Conservation (phyloP, 2,113 vertebrate species). For the Pelmatolapia mariae region DNA sequence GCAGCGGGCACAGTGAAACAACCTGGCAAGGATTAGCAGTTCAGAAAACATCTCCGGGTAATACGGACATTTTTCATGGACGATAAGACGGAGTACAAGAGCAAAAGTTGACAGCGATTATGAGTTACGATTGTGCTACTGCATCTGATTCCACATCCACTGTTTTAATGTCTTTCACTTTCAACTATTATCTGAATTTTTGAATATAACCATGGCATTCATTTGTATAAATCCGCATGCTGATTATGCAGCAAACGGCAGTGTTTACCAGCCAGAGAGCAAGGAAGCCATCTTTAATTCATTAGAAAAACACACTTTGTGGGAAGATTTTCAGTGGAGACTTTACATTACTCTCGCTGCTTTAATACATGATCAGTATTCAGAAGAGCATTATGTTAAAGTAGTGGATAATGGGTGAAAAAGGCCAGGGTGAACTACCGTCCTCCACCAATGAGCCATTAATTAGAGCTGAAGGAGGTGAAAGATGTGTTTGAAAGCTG, state of each 20-base stretch:
- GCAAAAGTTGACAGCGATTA: slow-evolving; percentile 23
- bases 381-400: slow-evolving; percentile 53
- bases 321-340: slow-evolving; percentile 58
- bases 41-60: slow-evolving; percentile 3
- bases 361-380: slow-evolving; percentile 66
- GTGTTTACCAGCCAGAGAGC: slow-evolving; percentile 68
- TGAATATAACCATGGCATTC: slow-evolving; percentile 59
- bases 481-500: slow-evolving; percentile 60
- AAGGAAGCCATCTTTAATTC: slow-evolving; percentile 74
- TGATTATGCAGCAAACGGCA: slow-evolving; percentile 65
- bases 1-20: neutral
- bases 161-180: slow-evolving; percentile 36
- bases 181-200: slow-evolving; percentile 58
- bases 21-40: neutral
- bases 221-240: slow-evolving; percentile 71
- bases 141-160: slow-evolving; percentile 28
- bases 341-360: slow-evolving; percentile 42
- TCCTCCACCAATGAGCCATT: slow-evolving; percentile 62
- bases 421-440: slow-evolving; percentile 38
- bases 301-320: slow-evolving; percentile 73
- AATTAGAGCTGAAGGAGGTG: slow-evolving; percentile 71
- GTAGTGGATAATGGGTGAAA: slow-evolving; percentile 60
- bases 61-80: neutral
- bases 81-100: slow-evolving; percentile 6
- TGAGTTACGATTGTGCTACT: neutral